These are phyloP conservation scores for Naso thynnoides DNA, from an alignment of 2,797 vertebrate genomes.

Conservation along the genomic window DNA sequence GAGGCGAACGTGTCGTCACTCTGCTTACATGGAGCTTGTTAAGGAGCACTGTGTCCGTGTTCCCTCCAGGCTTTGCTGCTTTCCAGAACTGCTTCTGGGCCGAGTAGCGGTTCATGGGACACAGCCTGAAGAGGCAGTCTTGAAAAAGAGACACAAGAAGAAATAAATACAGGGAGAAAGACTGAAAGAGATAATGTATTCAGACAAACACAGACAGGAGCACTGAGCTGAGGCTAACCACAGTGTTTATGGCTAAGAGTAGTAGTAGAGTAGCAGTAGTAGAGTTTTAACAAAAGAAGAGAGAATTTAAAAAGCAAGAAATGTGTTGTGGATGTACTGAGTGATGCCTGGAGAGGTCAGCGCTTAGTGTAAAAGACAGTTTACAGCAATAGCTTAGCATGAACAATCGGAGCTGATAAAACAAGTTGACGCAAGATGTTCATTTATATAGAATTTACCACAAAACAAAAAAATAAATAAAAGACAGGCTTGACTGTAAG, in stretches of 20 bases:
- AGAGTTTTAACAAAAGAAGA: conserved; percentile 4
- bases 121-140: conserved; percentile 98
- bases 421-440: conserved; percentile 11
- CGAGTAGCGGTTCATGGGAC: conserved; percentile 99
- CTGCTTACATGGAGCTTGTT: conserved; percentile 96
- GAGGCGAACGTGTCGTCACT: conserved; percentile 26
- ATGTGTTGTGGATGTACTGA: conserved; percentile 1
- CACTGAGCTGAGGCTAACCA: not conserved
- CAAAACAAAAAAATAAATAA: not conserved
- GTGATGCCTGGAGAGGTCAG: conserved; percentile 10
- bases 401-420: conserved; percentile 26
- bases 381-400: conserved; percentile 24
- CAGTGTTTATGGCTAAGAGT: not conserved
- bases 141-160: conserved; percentile 32
- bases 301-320: not conserved
- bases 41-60: conserved; percentile 94
- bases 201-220: not conserved
- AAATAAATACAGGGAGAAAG: conserved; percentile 1
- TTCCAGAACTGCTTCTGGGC: conserved; percentile 99
- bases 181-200: not conserved
- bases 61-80: conserved; percentile 96
- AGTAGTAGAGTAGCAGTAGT: not conserved
- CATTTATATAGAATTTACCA: not conserved
- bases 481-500: not conserved
- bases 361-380: conserved; percentile 24